Base-by-base conservation (phyloP, 2,888 invertebrate genomes). In the Lasioglossum calceatum region DNA sequence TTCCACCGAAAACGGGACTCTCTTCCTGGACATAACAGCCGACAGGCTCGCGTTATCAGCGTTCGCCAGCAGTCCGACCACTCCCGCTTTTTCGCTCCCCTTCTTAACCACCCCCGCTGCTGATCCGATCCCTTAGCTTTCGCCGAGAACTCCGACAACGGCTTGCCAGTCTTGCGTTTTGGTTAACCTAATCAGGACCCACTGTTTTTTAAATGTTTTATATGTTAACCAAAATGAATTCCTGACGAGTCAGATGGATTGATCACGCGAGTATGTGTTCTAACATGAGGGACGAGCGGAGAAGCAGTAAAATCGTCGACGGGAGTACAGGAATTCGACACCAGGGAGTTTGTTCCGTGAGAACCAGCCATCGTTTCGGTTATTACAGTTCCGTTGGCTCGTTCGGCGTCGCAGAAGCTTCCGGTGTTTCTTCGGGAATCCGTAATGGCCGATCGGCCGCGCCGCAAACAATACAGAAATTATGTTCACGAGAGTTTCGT, bases 21-120 rank as follows among this genome's bases (percentile, higher is more conserved):
- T 81, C 54, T 54, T 23, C 10, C 91, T 91, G 92, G 93, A 94
- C 93, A 93, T 93, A 94, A 94, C 92, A 94, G 92, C 92, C 92
- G 93, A 92, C 93, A 92, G 93, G 89, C 93, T 92, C 92, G 92
- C 93, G 94, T 95, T 95, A 95, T 95, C 95, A 94, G 94, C 92
- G 92, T 91, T 92, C 90, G 89, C 93, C 95, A 94, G 94, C 92
- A 89, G 91, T 90, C 89, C 89, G 79, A 85, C 83, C 82, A 80
- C 80, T 82, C 85, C 82, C 77, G 44, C 79, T 84, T 64, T 78
- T 77, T 79, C 54, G 58, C 81, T 77, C 23, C 70, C 67, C 36
- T 71, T 86, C 86, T 79, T 54, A 61, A 32, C 73, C 81, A 42
- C 77, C 84, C 80, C 71, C 79, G 10, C 50, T 85, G 67, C 74